These are phyloP conservation scores for Solenodon paradoxus DNA, from an alignment of 2,113 vertebrate species.

Conservation along the genomic window DNA sequence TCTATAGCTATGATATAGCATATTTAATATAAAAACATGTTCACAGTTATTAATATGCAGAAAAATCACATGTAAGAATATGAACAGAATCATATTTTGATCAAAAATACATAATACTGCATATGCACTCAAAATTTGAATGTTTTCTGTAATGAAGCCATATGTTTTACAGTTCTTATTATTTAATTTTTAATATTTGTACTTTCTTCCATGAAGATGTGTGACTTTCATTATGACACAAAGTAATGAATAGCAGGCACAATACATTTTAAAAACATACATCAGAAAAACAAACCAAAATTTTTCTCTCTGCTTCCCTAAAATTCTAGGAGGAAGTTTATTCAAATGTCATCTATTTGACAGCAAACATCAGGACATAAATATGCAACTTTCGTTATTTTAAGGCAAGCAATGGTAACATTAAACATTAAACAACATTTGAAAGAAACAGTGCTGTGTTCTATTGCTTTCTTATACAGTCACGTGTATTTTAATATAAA, in stretches of 20 bases:
- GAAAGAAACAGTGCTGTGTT: background rate
- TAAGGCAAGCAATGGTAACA: background rate
- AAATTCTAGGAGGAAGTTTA: background rate
- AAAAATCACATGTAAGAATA: background rate
- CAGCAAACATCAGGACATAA: background rate
- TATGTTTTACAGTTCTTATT: background rate
- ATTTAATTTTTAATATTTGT: background rate
- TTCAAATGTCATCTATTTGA: background rate
- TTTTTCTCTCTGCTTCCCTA: background rate
- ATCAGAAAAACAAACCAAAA: background rate
- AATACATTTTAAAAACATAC: background rate
- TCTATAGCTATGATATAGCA: background rate
- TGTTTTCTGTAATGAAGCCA: background rate
- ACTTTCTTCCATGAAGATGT: background rate
- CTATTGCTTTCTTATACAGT: background rate
- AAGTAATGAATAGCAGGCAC: background rate
- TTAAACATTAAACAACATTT: background rate
- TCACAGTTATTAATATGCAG: background rate
- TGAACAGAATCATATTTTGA: background rate
- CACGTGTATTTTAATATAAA: background rate
- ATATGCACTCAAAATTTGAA: background rate
- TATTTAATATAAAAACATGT: background rate
- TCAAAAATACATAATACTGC: background rate
- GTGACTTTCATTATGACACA: background rate
- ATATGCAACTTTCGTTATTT: background rate